Percentiles rank a stretch among this genome's conserved stretches.
Conservation (phyloP, 2,113 vertebrate species). For the Parus major region DNA sequence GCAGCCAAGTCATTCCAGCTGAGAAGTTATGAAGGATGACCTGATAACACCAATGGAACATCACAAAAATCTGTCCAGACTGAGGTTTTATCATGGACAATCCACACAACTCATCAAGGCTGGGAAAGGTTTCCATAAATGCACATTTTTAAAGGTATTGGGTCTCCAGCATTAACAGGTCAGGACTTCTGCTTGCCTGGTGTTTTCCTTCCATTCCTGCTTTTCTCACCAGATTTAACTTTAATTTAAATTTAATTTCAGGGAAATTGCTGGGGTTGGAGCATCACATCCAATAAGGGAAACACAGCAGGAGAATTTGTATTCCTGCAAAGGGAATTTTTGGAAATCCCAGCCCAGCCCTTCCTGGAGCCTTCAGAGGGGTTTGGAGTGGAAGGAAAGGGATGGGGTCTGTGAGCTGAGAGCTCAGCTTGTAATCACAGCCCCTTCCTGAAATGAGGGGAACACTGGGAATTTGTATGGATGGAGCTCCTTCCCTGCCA, state of each 20-base stretch:
- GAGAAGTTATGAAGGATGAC: neutral
- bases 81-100: neutral
- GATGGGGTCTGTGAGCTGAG: neutral
- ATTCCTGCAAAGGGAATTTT: neutral
- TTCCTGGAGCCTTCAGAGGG: neutral
- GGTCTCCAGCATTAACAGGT: neutral
- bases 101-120: neutral
- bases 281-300: neutral
- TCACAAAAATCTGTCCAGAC: neutral
- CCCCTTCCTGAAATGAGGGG: neutral
- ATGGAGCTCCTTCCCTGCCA: neutral
- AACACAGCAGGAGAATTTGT: accelerated
- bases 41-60: neutral
- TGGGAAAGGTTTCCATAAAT: neutral
- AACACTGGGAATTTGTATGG: neutral
- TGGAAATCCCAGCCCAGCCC: neutral
- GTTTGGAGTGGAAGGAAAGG: neutral
- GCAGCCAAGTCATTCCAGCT: neutral
- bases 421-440: neutral
- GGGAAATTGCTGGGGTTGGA: neutral
- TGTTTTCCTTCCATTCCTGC: neutral
- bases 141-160: neutral
- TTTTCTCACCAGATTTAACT: neutral
- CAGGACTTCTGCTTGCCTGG: neutral
- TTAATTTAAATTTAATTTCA: no score